Base-by-base conservation (phyloP, 2,797 vertebrate species). In the Ara ararauna region DNA sequence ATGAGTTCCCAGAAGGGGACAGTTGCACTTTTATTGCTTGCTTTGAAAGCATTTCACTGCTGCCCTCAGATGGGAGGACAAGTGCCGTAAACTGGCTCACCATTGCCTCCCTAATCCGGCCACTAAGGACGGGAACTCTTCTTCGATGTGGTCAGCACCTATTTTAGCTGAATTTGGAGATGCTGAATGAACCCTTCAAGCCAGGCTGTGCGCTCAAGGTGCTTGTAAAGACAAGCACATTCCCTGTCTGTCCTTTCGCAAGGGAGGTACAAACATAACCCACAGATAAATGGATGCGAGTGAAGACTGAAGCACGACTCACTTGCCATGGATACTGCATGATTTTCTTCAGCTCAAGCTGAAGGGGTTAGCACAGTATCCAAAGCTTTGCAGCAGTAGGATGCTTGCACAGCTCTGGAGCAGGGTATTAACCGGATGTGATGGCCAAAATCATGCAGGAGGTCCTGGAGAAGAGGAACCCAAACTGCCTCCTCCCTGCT, bases 251-350 rank as follows among this genome's bases (percentile, higher is more conserved):
- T 36, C 44, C 12, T 73, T 58, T 30, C 3, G 36, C 6, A 36
- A 32, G 10, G 12, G 12, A 81, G 12, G 19, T 47, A 42, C 56
- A 60, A 91, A 62, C 20, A 16, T 4, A 18, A 47, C 19, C 6
- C 30, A 18, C 2, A 0, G 23, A 15, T 7, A 26, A 68, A 66
- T 1, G 9, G 54, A 38, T 26, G 26, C 26, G 53, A 51, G 6
- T 7, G 7, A 79, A 70, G 45, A 14, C 19, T 22, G 38, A 18
- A 26, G 58, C 34, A 36, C 10, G 2, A 26, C 47, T 42, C 54
- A 2, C 50, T 24, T 24, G 23, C 6, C 5, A 2, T 3, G 23
- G 34, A 9, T 9, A 18, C 3, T 4, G 22, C 0, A 1, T 19
- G 30, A 13, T 26, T 48, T 73, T 5, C 15, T 36, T 38, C 10